Percentiles rank a stretch among this genome's conserved stretches.
These are phyloP conservation scores for Cercopithecus mona DNA, from an alignment of 2,113 vertebrate genomes.

Conservation along the genomic window DNA sequence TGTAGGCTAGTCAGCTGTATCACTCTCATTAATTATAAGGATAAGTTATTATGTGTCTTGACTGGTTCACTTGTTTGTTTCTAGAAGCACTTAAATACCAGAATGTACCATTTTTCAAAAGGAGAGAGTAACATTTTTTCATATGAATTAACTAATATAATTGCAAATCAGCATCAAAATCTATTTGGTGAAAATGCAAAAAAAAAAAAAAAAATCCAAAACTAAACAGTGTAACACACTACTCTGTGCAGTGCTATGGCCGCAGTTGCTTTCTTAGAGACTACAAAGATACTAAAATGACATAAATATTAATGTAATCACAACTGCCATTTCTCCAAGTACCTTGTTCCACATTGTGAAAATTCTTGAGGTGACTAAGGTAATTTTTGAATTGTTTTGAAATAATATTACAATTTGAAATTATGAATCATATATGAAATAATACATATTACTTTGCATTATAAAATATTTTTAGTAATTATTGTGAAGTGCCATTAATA, in stretches of 20 bases:
- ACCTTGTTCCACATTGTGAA: neutral
- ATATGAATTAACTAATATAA: conserved; percentile 54
- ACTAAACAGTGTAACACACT: neutral
- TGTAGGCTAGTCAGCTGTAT: neutral
- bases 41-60: neutral
- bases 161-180: conserved; percentile 43
- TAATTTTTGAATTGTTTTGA: neutral
- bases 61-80: conserved; percentile 18
- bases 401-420: neutral
- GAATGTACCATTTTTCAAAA: conserved; percentile 48
- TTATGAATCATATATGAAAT: neutral
- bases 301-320: neutral
- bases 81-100: conserved; percentile 20
- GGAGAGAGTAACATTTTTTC: conserved; percentile 27
- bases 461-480: neutral
- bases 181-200: conserved; percentile 2
- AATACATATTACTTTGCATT: neutral
- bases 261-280: neutral
- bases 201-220: neutral
- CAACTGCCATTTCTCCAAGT: neutral
- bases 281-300: neutral
- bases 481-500: neutral
- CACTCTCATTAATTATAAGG: neutral
- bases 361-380: neutral
- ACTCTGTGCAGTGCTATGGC: neutral